Percentiles rank a stretch among this genome's conserved stretches.
Evolutionary conservation across 2,888 invertebrate genomes (phyloP).

Genomic region (Mylabris sibirica): DNA sequence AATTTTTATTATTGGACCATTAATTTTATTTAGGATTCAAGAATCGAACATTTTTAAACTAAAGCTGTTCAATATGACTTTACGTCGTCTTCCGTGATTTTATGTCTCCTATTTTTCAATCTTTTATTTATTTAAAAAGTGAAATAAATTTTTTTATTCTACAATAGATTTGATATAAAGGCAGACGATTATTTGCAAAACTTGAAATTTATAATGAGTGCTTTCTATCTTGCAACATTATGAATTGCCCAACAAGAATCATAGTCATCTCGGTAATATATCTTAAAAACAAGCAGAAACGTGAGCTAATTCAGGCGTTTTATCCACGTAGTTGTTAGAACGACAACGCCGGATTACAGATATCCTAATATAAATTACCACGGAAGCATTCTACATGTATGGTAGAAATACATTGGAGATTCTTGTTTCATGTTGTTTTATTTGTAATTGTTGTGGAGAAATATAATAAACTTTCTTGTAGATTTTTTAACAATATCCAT

Average conservation of each 20-base stretch:
- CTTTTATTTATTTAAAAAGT: conserved; percentile 1
- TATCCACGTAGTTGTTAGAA: conserved; percentile 26
- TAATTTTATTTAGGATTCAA: conserved; percentile 12
- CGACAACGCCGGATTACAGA: conserved; percentile 29
- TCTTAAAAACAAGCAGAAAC: conserved; percentile 27
- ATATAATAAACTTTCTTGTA: not conserved
- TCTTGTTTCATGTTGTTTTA: not conserved
- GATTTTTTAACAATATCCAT: not conserved
- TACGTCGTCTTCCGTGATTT: not conserved
- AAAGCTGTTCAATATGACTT: not conserved
- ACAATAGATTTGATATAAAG: not conserved
- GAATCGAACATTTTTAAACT: not conserved
- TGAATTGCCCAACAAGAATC: conserved; percentile 25
- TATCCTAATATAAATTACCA: conserved; percentile 18
- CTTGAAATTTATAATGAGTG: conserved; percentile 22
- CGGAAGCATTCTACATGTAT: conserved; percentile 12
- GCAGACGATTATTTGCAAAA: not conserved
- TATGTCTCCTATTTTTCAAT: not conserved
- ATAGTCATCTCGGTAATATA: conserved; percentile 26
- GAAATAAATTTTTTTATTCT: not conserved
- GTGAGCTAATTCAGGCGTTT: conserved; percentile 34
- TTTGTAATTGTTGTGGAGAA: not conserved
- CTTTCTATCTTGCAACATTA: conserved; percentile 24
- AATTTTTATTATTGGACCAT: conserved; percentile 29
- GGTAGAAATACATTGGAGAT: conserved; percentile 1